Base-by-base conservation (phyloP, 35 echinoderm and acorn worm genomes). In the Chiridota heheva region DNA sequence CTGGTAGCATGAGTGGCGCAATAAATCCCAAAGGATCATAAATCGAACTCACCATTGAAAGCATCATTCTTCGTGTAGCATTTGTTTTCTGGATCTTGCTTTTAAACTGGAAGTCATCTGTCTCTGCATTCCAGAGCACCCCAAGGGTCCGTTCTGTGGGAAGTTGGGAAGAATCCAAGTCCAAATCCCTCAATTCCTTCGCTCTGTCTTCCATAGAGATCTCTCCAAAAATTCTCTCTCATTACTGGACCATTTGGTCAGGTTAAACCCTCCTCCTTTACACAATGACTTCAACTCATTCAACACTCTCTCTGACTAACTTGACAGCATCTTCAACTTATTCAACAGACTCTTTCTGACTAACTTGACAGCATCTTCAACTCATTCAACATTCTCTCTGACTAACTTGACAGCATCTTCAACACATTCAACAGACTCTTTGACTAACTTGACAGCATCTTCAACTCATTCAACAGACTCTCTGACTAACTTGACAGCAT, bases 241-340 rank as follows among this genome's bases (percentile, higher is more conserved):
- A 42, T 88, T 88, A 27, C 68, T 76, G 36, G 80, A 72, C 80
- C 56, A 90, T 58, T 90, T 83, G 5, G 71, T 86, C 36, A 91
- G 73, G 36, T 80, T 83, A 47, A 90, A 90, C 0, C 87, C 79
- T 36, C 87, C 87, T 67, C 58, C 44, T 26, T 39, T 67, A 34
- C 56, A 84, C 56, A 73, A 12, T 1, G 24, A 35, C 40, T 74
- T 81, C 5, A 82, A 36, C 16, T 90, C 78, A 3, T 56, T 34
- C n/a, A n/a, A n/a, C n/a, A n/a, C n/a, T n/a, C n/a, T n/a, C n/a
- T n/a, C n/a, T n/a, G 43, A 72, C 79, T 12, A 76, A 60, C 2
- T 55, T 60, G 27, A 57, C 58, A 16, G 69, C 87, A 36, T 83
- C 80, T 31, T 37, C 42, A 1, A 74, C 42, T 0, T 0, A 42